phyloP scores from a whole-genome alignment of 2,888 invertebrate genomes.

The Electrophaes corylata region DNA sequence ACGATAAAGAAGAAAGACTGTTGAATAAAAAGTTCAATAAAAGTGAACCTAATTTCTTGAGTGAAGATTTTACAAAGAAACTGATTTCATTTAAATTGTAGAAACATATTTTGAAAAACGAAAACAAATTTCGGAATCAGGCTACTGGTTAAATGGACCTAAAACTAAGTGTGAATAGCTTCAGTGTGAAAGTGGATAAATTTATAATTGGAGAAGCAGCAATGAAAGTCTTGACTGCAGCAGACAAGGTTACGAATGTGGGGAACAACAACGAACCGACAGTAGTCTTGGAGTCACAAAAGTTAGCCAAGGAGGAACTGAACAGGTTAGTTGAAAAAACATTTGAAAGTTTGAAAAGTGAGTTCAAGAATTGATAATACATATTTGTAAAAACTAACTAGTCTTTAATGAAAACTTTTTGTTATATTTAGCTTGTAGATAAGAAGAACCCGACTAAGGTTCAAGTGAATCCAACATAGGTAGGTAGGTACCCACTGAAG shows the following conservation, averaged over 20 bases:
- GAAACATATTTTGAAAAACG: not conserved
- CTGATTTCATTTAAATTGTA: no score
- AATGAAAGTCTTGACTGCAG: conserved; percentile 76
- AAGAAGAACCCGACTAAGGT: no score
- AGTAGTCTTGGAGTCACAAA: conserved; percentile 59
- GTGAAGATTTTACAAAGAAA: not conserved
- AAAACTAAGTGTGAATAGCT: conserved; percentile 4
- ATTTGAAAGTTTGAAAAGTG: not conserved
- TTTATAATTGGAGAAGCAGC: conserved; percentile 34
- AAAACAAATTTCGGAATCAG: not conserved
- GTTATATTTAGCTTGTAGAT: no score
- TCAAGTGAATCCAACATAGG: no score
- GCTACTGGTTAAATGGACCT: not conserved
- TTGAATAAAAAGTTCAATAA: conserved; percentile 9
- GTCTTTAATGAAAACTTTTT: no score
- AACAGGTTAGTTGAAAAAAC: conserved; percentile 61
- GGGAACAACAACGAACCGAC: conserved; percentile 69
- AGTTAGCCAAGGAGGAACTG: conserved; percentile 71
- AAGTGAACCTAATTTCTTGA: conserved; percentile 6
- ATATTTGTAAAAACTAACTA: not conserved
- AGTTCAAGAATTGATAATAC: not conserved
- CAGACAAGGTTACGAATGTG: conserved; percentile 69
- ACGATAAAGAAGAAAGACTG: conserved; percentile 49
- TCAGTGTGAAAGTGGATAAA: conserved; percentile 40
- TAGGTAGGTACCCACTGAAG: no score